Percentiles rank a stretch among this genome's conserved stretches.
Conservation (phyloP, 2,888 invertebrate species). For the Metopia argyrocephala region DNA sequence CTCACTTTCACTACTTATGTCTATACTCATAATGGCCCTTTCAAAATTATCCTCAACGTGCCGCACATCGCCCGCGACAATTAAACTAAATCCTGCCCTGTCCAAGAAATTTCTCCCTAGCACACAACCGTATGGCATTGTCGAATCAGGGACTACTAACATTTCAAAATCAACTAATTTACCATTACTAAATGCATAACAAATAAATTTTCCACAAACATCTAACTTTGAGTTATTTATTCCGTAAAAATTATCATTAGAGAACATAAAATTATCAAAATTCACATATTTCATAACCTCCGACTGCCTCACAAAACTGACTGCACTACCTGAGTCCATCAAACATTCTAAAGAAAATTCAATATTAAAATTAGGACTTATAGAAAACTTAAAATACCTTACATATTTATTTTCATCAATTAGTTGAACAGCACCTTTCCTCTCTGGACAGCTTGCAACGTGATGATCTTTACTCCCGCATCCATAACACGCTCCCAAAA, state of each 20-base stretch:
- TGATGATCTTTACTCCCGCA: conserved; percentile 47
- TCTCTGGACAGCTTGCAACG: conserved; percentile 34
- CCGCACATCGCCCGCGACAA: neutral
- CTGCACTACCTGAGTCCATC: conserved; percentile 22
- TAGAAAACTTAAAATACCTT: conserved; percentile 41
- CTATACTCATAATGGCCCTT: conserved; percentile 8
- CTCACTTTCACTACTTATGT: neutral
- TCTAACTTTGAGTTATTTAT: conserved; percentile 35
- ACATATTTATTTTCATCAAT: conserved; percentile 23
- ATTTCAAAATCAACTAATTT: neutral
- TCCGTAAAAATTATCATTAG: conserved; percentile 2
- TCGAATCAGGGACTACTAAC: conserved; percentile 19
- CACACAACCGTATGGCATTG: conserved; percentile 20
- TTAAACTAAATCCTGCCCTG: neutral
- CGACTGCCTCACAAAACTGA: conserved; percentile 12
- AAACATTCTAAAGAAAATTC: conserved; percentile 38
- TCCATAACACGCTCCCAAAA: conserved; percentile 51
- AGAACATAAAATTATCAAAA: neutral
- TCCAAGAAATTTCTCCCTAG: conserved; percentile 38
- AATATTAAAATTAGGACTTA: neutral
- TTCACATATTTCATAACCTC: neutral
- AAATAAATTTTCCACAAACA: conserved; percentile 8
- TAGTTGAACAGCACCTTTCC: neutral
- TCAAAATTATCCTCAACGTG: conserved; percentile 12
- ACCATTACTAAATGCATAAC: neutral